Percentiles rank a stretch among this genome's conserved stretches.
These are phyloP conservation scores for Panzeria rudis DNA, from an alignment of 2,888 invertebrate species.

Conservation along the genomic window DNA sequence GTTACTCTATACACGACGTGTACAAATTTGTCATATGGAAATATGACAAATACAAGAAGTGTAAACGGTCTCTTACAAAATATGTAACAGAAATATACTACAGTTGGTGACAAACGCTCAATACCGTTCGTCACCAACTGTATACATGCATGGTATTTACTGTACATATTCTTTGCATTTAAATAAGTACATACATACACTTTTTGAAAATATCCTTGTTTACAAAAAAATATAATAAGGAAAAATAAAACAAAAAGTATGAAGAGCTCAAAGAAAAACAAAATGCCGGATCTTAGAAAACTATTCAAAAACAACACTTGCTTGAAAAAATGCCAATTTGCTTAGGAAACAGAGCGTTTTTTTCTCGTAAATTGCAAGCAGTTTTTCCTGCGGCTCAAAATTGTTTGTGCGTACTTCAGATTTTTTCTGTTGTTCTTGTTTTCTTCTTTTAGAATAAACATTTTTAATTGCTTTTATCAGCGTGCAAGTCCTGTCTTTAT, in stretches of 20 bases:
- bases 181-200: constrained; percentile 4
- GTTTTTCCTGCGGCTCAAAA: constrained; percentile 58
- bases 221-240: constrained; percentile 52
- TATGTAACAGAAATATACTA: background rate
- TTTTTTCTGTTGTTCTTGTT: constrained; percentile 1
- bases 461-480: constrained; percentile 72
- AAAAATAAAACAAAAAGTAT: constrained; percentile 40
- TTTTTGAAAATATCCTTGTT: constrained; percentile 36
- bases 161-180: constrained; percentile 27
- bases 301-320: constrained; percentile 70
- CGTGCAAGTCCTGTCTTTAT: constrained; percentile 66
- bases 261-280: constrained; percentile 45
- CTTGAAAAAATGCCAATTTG: constrained; percentile 73
- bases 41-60: no score
- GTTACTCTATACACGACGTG: no score
- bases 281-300: constrained; percentile 64
- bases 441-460: constrained; percentile 56
- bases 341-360: constrained; percentile 72
- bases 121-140: constrained; percentile 5
- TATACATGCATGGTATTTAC: background rate
- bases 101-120: no score
- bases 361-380: constrained; percentile 28
- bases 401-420: constrained; percentile 42
- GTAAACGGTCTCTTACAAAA: background rate
- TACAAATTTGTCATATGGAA: no score